Evolutionary conservation across 2,888 invertebrate species (phyloP).

Genomic region (Hipparchia sbordonii): DNA sequence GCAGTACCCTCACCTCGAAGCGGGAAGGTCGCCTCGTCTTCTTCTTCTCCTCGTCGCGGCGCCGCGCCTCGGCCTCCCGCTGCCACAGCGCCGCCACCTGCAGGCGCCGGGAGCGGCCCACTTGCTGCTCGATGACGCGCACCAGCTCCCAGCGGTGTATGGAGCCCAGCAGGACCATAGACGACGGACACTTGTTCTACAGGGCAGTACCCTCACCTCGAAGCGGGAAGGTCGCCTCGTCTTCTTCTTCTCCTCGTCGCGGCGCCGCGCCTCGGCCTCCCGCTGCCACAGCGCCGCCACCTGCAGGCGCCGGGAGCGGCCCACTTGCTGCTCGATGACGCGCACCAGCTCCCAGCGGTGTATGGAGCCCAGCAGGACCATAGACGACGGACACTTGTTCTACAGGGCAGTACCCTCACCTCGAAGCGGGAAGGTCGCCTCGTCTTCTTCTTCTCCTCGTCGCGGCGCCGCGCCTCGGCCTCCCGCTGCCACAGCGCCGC

Average conservation of each 20-base stretch:
- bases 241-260: slow-evolving; percentile 73
- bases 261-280: slow-evolving; percentile 85
- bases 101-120: slow-evolving; percentile 91
- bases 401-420: slow-evolving; percentile 54
- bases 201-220: slow-evolving; percentile 68
- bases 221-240: slow-evolving; percentile 89
- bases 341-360: slow-evolving; percentile 94
- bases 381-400: slow-evolving; percentile 85
- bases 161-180: slow-evolving; percentile 97
- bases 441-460: slow-evolving; percentile 71
- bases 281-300: slow-evolving; percentile 90
- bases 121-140: slow-evolving; percentile 92
- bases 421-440: slow-evolving; percentile 90
- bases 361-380: slow-evolving; percentile 97
- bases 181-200: slow-evolving; percentile 81
- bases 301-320: slow-evolving; percentile 90
- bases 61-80: slow-evolving; percentile 85
- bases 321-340: slow-evolving; percentile 93
- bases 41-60: slow-evolving; percentile 77
- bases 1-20: no score
- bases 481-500: slow-evolving; percentile 90
- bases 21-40: no score
- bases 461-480: slow-evolving; percentile 83
- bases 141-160: slow-evolving; percentile 95
- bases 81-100: slow-evolving; percentile 91